Evolutionary conservation across 1,140 invertebrate genomes (phyloP), one percentile per base, ranked within the genome.

Genomic region (Conopomorpha cramerella): DNA sequence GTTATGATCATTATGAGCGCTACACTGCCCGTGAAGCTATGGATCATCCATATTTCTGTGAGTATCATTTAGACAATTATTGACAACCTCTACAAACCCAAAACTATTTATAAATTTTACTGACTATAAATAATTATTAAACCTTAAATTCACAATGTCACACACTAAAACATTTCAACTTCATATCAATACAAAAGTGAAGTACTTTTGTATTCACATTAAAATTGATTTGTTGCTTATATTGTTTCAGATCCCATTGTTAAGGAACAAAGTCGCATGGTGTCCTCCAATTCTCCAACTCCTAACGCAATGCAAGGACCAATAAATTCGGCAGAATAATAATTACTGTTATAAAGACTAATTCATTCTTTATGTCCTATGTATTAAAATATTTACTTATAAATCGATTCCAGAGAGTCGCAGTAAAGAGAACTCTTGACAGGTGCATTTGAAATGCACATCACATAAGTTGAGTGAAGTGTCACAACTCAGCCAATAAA

Each of bases 41-140:
- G 98, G 95, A 98, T 63, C 98, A 99, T 83, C 91, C 95, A 47
- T 99, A 99, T 81, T 99, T 99, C 83, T 95, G 86, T 89, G 74
- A 87, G 84, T 82, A 18, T n/a, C n/a, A n/a, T n/a, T n/a, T n/a
- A n/a, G n/a, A n/a, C n/a, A n/a, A n/a, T n/a, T n/a, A n/a, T n/a
- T n/a, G n/a, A n/a, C n/a, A n/a, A n/a, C n/a, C n/a, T n/a, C n/a
- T n/a, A n/a, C n/a, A n/a, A n/a, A n/a, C n/a, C n/a, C n/a, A n/a
- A n/a, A n/a, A n/a, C n/a, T n/a, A n/a, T n/a, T n/a, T n/a, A n/a
- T n/a, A n/a, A n/a, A n/a, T n/a, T n/a, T n/a, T n/a, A n/a, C n/a
- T n/a, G n/a, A n/a, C n/a, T n/a, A n/a, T n/a, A n/a, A n/a, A n/a
- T n/a, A n/a, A n/a, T n/a, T n/a, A n/a, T n/a, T n/a, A n/a, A n/a